phyloP scores from a whole-genome alignment of 2,113 vertebrate genomes.

The Pachypanchax playfairii region DNA sequence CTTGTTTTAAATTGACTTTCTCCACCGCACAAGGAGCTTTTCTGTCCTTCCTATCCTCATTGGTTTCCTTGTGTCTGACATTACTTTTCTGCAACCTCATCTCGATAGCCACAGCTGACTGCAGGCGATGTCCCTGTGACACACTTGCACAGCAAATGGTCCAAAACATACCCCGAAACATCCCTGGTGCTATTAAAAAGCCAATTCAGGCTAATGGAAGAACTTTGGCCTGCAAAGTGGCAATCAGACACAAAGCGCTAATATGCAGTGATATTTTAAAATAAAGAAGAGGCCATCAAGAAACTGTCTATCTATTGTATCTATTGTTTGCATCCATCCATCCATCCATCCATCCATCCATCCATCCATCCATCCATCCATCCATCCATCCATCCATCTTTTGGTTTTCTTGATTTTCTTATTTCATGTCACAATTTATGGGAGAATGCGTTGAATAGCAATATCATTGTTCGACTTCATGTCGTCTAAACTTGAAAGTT shows the following conservation, averaged over 20 bases:
- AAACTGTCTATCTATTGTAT: slow-evolving; percentile 4
- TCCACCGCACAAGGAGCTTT: slow-evolving; percentile 31
- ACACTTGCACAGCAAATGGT: slow-evolving; percentile 56
- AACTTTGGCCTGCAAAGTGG: slow-evolving; percentile 43
- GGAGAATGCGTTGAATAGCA: no score
- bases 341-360: slow-evolving; percentile 9
- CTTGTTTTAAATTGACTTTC: slow-evolving; percentile 49
- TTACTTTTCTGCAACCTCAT: slow-evolving; percentile 64
- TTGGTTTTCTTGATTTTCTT: no score
- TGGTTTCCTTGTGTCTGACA: slow-evolving; percentile 53
- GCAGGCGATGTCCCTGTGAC: slow-evolving; percentile 58
- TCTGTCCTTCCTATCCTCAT: slow-evolving; percentile 41
- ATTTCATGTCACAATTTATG: no score
- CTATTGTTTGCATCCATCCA: no score
- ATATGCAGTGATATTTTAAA: slow-evolving; percentile 28
- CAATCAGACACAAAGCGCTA: slow-evolving; percentile 50
- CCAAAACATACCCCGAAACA: slow-evolving; percentile 50
- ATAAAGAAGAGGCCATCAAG: background rate
- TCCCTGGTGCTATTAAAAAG: slow-evolving; percentile 52
- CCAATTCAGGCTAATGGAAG: slow-evolving; percentile 54
- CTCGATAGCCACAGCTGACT: slow-evolving; percentile 66
- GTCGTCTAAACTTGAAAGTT: no score
- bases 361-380: slow-evolving; percentile 12
- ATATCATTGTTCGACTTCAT: no score
- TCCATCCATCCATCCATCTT: slow-evolving; percentile 27